Evolutionary conservation across 2,113 vertebrate genomes (phyloP).

Genomic region (Dicentrarchus labrax): DNA sequence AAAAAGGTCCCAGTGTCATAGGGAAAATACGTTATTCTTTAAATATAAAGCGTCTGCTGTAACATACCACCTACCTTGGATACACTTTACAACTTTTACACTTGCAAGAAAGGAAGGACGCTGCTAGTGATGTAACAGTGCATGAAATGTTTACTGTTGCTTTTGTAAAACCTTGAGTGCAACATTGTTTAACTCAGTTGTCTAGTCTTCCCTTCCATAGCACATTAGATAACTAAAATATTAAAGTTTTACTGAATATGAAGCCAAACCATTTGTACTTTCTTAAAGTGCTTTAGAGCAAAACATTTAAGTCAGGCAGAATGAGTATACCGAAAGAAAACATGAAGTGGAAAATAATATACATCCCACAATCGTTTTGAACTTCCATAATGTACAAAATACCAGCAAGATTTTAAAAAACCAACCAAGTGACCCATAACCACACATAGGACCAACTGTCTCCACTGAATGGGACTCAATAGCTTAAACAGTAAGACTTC

Average conservation of each 20-base stretch:
- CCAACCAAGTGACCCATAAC: not conserved
- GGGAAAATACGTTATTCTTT: not conserved
- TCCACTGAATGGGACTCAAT: not conserved
- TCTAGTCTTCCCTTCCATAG: not conserved
- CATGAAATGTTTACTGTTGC: not conserved
- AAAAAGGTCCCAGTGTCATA: not conserved
- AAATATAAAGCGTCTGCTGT: not conserved
- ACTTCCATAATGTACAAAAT: not conserved
- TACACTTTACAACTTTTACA: not conserved
- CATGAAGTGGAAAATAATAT: not conserved
- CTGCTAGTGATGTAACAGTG: not conserved
- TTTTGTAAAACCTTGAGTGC: not conserved
- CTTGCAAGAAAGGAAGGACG: not conserved
- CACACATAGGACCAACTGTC: not conserved
- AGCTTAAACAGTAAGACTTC: not conserved
- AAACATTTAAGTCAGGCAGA: not conserved
- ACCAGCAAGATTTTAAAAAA: not conserved
- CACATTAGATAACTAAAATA: not conserved
- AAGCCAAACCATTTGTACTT: not conserved
- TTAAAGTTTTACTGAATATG: not conserved
- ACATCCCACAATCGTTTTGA: not conserved
- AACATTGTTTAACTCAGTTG: not conserved
- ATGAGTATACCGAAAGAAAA: not conserved
- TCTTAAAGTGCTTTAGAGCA: constrained; percentile 20
- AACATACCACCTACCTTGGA: not conserved